These are phyloP conservation scores for Amphiduros pacificus DNA, from an alignment of 2,888 invertebrate genomes.

Conservation along the genomic window DNA sequence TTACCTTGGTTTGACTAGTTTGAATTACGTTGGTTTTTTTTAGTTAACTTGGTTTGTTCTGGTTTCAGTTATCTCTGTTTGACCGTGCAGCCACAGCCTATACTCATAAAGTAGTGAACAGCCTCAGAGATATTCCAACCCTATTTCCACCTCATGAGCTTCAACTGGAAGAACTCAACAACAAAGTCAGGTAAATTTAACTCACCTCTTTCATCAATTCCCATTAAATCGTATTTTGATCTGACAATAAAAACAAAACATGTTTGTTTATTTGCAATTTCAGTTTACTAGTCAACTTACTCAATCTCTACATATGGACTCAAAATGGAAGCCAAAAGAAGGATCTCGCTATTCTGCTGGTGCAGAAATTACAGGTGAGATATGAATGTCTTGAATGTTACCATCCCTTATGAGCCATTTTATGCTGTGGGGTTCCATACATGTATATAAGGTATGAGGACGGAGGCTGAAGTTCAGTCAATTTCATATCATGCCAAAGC, in stretches of 20 bases:
- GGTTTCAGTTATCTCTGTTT: conserved; percentile 43
- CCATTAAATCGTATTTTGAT: neutral
- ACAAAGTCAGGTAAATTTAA: conserved; percentile 38
- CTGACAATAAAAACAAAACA: neutral
- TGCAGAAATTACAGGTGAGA: conserved; percentile 36
- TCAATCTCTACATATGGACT: conserved; percentile 18
- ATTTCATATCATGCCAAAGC: too few species aligned
- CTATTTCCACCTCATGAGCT: conserved; percentile 45
- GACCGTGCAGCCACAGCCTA: conserved; percentile 38
- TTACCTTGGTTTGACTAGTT: too few species aligned
- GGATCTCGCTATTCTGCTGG: conserved; percentile 34
- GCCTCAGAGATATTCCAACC: conserved; percentile 34
- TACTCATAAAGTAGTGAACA: conserved; percentile 32
- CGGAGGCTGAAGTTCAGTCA: too few species aligned
- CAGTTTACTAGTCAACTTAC: conserved; percentile 16
- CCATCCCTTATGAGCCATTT: too few species aligned
- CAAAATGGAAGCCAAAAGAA: conserved; percentile 27
- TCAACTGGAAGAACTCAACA: conserved; percentile 34
- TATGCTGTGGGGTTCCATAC: too few species aligned
- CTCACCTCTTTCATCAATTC: neutral
- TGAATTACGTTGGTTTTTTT: too few species aligned
- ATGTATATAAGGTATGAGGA: too few species aligned
- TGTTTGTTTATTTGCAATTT: neutral
- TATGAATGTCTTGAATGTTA: too few species aligned
- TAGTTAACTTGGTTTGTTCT: too few species aligned